Evolutionary conservation across 2,113 vertebrate species (phyloP).

Genomic region (Notarius quadriscutis): DNA sequence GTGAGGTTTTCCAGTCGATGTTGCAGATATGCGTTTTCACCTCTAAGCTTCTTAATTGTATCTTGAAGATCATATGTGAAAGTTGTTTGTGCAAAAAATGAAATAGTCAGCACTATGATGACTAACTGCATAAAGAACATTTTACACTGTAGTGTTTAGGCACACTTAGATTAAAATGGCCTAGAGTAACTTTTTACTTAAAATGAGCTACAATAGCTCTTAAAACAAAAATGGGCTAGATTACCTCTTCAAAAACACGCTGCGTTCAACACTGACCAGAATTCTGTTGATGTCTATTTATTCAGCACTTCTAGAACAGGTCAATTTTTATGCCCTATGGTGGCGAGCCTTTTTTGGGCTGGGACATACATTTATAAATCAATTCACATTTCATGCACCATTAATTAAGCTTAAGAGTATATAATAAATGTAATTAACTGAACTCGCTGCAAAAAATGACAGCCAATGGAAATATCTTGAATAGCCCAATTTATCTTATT

Average conservation of each 20-base stretch:
- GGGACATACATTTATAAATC: constrained; percentile 38
- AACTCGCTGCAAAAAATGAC: neutral
- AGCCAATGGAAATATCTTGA: neutral
- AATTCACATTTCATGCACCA: constrained; percentile 53
- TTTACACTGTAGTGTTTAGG: neutral
- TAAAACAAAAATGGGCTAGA: neutral
- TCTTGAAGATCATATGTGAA: constrained; percentile 68
- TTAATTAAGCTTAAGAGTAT: constrained; percentile 45
- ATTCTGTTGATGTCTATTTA: constrained; percentile 25
- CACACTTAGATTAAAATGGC: neutral
- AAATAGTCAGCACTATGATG: constrained; percentile 40
- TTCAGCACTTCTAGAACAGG: neutral
- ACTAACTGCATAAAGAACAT: constrained; percentile 38
- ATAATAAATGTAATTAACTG: neutral
- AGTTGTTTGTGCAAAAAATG: constrained; percentile 37
- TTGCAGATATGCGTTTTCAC: constrained; percentile 68
- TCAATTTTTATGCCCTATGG: constrained; percentile 13
- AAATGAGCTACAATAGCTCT: neutral
- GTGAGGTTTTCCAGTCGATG: constrained; percentile 67
- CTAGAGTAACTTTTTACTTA: neutral
- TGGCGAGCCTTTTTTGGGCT: neutral
- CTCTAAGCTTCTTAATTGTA: constrained; percentile 68
- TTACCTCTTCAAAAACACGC: neutral
- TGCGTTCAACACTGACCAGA: neutral
- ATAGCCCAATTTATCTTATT: neutral